These are phyloP conservation scores for Brachyopa scutellaris DNA, from an alignment of 2,888 invertebrate species.

Conservation along the genomic window DNA sequence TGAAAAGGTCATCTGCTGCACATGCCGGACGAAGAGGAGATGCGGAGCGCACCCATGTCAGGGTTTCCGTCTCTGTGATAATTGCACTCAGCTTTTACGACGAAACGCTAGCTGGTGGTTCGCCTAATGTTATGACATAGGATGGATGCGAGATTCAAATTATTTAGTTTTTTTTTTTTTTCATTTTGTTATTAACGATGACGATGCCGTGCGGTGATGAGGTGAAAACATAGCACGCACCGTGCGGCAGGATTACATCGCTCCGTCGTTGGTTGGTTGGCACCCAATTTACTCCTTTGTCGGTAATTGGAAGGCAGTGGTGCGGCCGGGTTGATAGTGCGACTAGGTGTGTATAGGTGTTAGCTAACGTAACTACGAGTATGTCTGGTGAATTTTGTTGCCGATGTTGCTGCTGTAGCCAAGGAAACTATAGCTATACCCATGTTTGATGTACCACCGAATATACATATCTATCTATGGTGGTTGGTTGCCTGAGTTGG, in stretches of 20 bases:
- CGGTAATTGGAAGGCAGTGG: slow-evolving; percentile 53
- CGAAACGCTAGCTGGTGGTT: not conserved
- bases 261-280: not conserved
- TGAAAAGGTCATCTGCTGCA: slow-evolving; percentile 52
- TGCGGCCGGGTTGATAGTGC: slow-evolving; percentile 8
- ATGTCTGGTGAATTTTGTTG: not conserved
- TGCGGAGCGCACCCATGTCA: not conserved
- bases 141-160: slow-evolving; percentile 48
- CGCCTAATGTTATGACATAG: slow-evolving; percentile 49
- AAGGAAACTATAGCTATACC: slow-evolving; percentile 42
- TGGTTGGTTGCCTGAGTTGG: slow-evolving; percentile 32
- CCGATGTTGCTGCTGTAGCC: not conserved
- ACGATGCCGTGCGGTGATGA: not conserved
- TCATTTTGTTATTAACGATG: slow-evolving; percentile 4
- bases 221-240: slow-evolving; percentile 19
- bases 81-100: slow-evolving; percentile 25
- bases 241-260: slow-evolving; percentile 23
- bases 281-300: slow-evolving; percentile 57
- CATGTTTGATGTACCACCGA: slow-evolving; percentile 26
- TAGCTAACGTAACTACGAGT: slow-evolving; percentile 16
- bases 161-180: slow-evolving; percentile 16
- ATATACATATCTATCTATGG: slow-evolving; percentile 1
- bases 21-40: not conserved
- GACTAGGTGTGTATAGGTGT: slow-evolving; percentile 27
- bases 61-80: slow-evolving; percentile 31